Evolutionary conservation across 2,888 invertebrate species (phyloP).

Genomic region (Patella depressa): DNA sequence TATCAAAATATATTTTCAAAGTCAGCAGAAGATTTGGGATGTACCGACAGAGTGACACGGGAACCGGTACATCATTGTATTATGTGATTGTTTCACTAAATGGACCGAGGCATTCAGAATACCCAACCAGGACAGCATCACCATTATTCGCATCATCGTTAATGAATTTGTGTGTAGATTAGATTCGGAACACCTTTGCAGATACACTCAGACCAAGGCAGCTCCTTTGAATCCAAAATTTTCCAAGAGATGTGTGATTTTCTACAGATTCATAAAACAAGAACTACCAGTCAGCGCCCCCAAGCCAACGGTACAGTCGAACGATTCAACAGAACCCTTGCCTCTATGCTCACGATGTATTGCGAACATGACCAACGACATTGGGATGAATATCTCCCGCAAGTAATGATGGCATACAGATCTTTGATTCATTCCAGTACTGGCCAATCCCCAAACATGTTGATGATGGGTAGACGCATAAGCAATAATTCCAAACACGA

Average conservation of each 20-base stretch:
- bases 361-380: conserved; percentile 22
- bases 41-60: too few species aligned
- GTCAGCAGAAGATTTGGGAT: too few species aligned
- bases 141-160: conserved; percentile 15
- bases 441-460: conserved; percentile 33
- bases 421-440: conserved; percentile 28
- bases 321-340: conserved; percentile 37
- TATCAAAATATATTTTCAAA: too few species aligned
- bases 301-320: conserved; percentile 34
- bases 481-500: too few species aligned
- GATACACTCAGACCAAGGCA: conserved; percentile 27
- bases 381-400: conserved; percentile 33
- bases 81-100: conserved; percentile 24
- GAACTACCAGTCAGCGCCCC: conserved; percentile 25
- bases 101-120: conserved; percentile 7
- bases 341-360: conserved; percentile 19
- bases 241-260: conserved; percentile 32
- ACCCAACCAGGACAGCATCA: conserved; percentile 16
- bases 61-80: conserved; percentile 19
- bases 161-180: conserved; percentile 25
- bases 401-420: conserved; percentile 38
- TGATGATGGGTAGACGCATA: conserved; percentile 32
- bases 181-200: conserved; percentile 27
- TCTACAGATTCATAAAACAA: conserved; percentile 31
- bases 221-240: conserved; percentile 24